phyloP scores from a whole-genome alignment of 2,797 vertebrate species.

The Petrocephalus sullivani region DNA sequence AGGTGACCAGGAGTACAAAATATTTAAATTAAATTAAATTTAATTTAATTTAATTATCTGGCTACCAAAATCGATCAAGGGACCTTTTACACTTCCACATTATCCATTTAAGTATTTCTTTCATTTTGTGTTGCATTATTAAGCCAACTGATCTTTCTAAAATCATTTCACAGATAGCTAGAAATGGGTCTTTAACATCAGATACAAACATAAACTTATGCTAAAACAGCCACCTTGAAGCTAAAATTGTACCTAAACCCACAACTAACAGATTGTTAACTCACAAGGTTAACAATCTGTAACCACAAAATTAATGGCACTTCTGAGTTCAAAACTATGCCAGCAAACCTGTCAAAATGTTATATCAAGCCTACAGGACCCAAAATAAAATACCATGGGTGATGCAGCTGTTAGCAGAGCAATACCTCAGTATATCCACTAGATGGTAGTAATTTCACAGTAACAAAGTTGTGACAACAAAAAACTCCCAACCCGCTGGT shows the following conservation, averaged over 20 bases:
- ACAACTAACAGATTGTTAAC: no score
- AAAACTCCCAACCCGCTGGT: not conserved
- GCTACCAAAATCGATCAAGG: not conserved
- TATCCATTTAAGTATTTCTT: not conserved
- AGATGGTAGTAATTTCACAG: constrained; percentile 2
- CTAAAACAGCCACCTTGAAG: not conserved
- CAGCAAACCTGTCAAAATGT: not conserved
- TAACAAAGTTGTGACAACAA: not conserved
- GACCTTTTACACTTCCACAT: not conserved
- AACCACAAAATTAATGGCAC: not conserved
- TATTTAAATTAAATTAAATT: not conserved
- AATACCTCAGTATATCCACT: not conserved
- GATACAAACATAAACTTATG: not conserved
- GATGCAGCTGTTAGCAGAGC: not conserved
- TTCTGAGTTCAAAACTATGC: not conserved
- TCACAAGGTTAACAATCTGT: not conserved
- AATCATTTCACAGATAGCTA: not conserved
- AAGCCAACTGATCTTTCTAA: not conserved
- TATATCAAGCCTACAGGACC: not conserved
- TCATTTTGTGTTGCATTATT: not conserved
- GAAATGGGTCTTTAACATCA: not conserved
- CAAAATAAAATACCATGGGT: no score
- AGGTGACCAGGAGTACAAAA: not conserved
- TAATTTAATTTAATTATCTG: not conserved
- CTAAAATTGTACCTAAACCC: no score